Conservation (phyloP, 1,140 invertebrate genomes). For the Oscheius sp. region DNA sequence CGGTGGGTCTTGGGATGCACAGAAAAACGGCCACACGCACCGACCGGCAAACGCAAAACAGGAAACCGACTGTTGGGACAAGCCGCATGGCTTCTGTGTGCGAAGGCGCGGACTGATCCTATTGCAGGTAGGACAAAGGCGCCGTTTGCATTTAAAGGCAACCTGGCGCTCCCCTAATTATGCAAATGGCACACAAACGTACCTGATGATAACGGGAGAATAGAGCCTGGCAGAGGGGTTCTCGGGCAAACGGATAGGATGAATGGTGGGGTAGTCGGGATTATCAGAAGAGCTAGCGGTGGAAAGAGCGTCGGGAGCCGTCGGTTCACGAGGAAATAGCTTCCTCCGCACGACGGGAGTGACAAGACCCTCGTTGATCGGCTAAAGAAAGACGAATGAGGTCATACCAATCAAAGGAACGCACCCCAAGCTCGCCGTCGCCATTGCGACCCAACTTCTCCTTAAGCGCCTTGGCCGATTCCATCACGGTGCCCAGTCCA, state of each 20-base stretch:
- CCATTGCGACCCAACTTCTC: slow-evolving; percentile 31
- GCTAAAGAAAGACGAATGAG: slow-evolving; percentile 25
- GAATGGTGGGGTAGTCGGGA: too few species aligned
- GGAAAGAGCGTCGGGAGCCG: slow-evolving; percentile 10
- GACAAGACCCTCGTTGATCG: slow-evolving; percentile 53
- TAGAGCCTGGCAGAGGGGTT: too few species aligned
- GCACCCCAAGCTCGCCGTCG: slow-evolving; percentile 31
- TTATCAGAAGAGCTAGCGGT: too few species aligned
- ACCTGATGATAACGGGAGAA: too few species aligned
- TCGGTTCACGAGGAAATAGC: slow-evolving; percentile 29
- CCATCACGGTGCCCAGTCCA: slow-evolving; percentile 8
- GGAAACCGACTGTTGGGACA: not conserved
- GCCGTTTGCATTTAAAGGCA: not conserved
- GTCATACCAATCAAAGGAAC: not conserved
- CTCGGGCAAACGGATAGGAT: too few species aligned
- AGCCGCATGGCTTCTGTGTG: not conserved
- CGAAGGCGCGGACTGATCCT: not conserved
- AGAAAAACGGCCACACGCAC: slow-evolving; percentile 2
- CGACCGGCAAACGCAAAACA: not conserved
- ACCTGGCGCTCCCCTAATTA: too few species aligned
- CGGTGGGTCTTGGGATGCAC: not conserved
- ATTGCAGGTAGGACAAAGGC: not conserved
- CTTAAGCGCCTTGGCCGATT: slow-evolving; percentile 28
- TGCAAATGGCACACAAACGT: too few species aligned
- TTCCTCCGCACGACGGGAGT: slow-evolving; percentile 53